phyloP scores from a whole-genome alignment of 2,113 vertebrate species.

The Channa argus region DNA sequence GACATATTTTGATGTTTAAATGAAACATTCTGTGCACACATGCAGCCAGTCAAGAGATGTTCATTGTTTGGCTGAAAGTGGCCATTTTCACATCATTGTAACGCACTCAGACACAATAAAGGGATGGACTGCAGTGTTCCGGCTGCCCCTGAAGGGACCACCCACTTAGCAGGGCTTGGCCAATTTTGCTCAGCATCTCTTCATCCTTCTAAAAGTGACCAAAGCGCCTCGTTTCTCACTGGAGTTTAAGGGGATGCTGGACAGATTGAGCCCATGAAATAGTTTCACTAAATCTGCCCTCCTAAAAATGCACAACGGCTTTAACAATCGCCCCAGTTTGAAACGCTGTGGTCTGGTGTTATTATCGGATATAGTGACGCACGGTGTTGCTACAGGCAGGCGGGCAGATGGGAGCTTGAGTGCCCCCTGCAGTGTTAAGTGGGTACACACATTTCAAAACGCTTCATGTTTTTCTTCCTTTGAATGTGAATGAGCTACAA shows the following conservation, averaged over 20 bases:
- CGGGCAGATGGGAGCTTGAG: slow-evolving; percentile 34
- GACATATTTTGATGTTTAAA: slow-evolving; percentile 19
- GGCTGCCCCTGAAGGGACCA: slow-evolving; percentile 70
- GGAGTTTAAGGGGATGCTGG: background rate
- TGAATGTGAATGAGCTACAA: background rate
- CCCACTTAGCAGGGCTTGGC: slow-evolving; percentile 73
- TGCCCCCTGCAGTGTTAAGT: slow-evolving; percentile 63
- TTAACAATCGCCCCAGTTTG: background rate
- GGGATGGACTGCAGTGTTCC: slow-evolving; percentile 58
- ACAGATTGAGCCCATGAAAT: too few species aligned
- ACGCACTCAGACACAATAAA: slow-evolving; percentile 65
- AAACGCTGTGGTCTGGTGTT: slow-evolving; percentile 30
- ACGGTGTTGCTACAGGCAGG: slow-evolving; percentile 22
- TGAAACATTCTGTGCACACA: slow-evolving; percentile 36
- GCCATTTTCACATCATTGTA: slow-evolving; percentile 68
- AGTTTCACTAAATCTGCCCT: background rate
- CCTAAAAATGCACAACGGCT: background rate
- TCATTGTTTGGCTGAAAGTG: slow-evolving; percentile 53
- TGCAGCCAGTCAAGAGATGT: slow-evolving; percentile 45
- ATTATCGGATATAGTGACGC: slow-evolving; percentile 50
- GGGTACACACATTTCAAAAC: background rate
- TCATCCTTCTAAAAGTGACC: background rate
- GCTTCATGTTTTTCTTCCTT: background rate
- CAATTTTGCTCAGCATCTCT: slow-evolving; percentile 57
- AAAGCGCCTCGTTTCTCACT: background rate